Base-by-base conservation (phyloP, 2,113 vertebrate species). In the Silurus asotus region DNA sequence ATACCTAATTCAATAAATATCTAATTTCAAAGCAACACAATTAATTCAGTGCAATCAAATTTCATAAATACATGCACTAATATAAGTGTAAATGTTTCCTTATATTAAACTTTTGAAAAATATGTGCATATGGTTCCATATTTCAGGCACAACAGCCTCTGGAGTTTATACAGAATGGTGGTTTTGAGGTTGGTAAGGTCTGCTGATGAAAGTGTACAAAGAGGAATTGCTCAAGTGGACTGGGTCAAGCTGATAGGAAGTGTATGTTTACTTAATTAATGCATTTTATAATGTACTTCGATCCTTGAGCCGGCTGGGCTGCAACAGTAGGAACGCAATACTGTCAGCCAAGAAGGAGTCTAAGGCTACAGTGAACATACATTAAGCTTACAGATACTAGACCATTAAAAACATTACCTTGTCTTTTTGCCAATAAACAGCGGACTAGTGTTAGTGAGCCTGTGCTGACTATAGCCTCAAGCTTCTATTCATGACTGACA, bases 51-150 rank as follows among this genome's bases (percentile, higher is more conserved):
- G 77, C 56, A 61, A 45, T 61, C 45, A n/a, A 51, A 65, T 64
- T 82, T 81, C 23, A 65, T 65, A 25, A 51, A 65, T n/a, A 65
- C 15, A 3, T 65, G 20, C 61, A 51, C 45, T 15, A 37, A 11
- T 81, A 51, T 51, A 65, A 23, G 23, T 82, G 61, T 82, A 65
- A 65, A 65, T 1, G 13, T 82, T 25, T 81, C 13, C 20, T 65
- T 81, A n/a, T 51, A 65, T 65, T 3, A 65, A 65, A 65, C 65
- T 37, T 37, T 37, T 37, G 28, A 82, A 25, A 81, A 81, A 65
- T 15, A 78, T 23, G 20, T 58, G n/a, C 17, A 6, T 45, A 80
- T 28, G 17, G 5, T 80, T 80, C 20, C 6, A 0, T 45, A 61
- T 20, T 61, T 65, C 48, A 82, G 20, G 6, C 20, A 65, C 61